phyloP scores from a whole-genome alignment of 1,140 invertebrate genomes.

The Zophobas morio region DNA sequence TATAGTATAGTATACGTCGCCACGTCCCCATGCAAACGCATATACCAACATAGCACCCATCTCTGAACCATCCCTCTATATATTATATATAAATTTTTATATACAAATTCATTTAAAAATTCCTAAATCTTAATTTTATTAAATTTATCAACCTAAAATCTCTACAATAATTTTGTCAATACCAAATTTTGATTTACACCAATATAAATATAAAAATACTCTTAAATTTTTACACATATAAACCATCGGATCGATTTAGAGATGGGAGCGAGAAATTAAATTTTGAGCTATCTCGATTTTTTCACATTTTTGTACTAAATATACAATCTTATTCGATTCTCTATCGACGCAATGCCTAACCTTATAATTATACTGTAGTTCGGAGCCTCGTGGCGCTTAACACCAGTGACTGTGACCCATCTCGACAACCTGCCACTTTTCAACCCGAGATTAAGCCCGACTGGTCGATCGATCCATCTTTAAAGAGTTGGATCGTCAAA shows the following conservation, averaged over 20 bases:
- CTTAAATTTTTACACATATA: constrained; percentile 69
- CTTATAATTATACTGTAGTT: constrained; percentile 64
- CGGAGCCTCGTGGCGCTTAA: constrained; percentile 65
- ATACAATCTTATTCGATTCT: constrained; percentile 69
- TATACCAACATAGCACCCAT: constrained; percentile 58
- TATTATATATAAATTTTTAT: constrained; percentile 69
- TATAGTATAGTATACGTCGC: constrained; percentile 69
- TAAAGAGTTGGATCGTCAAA: not conserved
- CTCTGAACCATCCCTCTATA: constrained; percentile 62
- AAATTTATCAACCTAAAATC: constrained; percentile 67
- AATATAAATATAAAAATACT: constrained; percentile 71
- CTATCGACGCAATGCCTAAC: constrained; percentile 67
- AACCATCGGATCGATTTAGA: constrained; percentile 58
- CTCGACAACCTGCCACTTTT: constrained; percentile 64
- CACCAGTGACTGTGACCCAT: constrained; percentile 64
- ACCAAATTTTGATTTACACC: constrained; percentile 70
- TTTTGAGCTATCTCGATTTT: constrained; percentile 69
- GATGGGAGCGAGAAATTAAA: constrained; percentile 61
- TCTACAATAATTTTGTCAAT: constrained; percentile 67
- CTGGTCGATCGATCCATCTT: not conserved
- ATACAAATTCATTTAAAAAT: constrained; percentile 70
- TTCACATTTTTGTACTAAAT: constrained; percentile 68
- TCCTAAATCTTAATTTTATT: constrained; percentile 68
- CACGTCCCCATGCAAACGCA: constrained; percentile 65
- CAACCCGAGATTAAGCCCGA: constrained; percentile 36